Conservation (phyloP, 2,888 invertebrate genomes). For the Drosophila meridionalis region DNA sequence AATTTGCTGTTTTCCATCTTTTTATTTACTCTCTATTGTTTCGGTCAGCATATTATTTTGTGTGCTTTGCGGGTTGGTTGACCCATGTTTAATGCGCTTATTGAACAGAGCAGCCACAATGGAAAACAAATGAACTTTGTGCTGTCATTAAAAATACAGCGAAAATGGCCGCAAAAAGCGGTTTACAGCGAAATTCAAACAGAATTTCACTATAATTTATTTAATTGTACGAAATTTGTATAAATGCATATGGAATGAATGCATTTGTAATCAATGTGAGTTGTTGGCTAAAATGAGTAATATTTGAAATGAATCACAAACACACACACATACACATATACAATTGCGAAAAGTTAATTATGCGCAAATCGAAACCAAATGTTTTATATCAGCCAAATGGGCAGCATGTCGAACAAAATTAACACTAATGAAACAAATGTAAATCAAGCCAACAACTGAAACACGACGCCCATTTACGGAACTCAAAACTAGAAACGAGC, state of each 20-base stretch:
- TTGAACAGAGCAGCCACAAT: conserved; percentile 8
- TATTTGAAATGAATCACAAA: background rate
- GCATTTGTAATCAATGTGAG: conserved; percentile 8
- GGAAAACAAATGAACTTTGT: conserved; percentile 19
- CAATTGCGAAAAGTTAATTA: conserved; percentile 68
- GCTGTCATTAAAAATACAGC: conserved; percentile 18
- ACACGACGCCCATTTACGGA: conserved; percentile 46
- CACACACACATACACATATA: background rate
- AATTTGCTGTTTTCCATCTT: background rate
- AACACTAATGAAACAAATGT: conserved; percentile 59
- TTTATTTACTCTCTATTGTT: conserved; percentile 1
- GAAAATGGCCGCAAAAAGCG: conserved; percentile 27
- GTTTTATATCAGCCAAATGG: conserved; percentile 75
- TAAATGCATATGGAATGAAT: conserved; percentile 7
- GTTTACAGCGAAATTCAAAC: conserved; percentile 15
- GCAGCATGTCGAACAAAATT: conserved; percentile 52
- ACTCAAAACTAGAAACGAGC: conserved; percentile 20
- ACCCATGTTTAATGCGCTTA: conserved; percentile 44
- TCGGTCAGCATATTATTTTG: background rate
- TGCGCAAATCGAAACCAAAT: conserved; percentile 79
- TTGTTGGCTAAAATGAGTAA: background rate
- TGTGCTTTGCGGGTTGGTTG: conserved; percentile 28
- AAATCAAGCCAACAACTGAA: conserved; percentile 54
- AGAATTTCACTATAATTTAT: conserved; percentile 14
- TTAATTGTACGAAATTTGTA: conserved; percentile 6